phyloP scores from a whole-genome alignment of 2,888 invertebrate genomes.

The Ophion obscuratus region DNA sequence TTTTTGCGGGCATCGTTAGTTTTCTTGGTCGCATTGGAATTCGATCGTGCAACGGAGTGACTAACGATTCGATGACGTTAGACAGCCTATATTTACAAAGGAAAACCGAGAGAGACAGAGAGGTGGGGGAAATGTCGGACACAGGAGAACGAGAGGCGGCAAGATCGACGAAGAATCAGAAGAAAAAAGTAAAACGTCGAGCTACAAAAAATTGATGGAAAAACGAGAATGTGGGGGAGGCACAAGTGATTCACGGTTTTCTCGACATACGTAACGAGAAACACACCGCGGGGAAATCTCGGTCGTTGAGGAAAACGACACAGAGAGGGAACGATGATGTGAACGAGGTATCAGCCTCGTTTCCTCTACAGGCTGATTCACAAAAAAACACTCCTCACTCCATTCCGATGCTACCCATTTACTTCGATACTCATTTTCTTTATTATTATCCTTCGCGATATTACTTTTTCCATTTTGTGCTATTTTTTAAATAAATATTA shows the following conservation, averaged over 20 bases:
- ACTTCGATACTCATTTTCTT: too few relatives aligned
- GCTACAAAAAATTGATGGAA: constrained; percentile 44
- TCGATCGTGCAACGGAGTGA: constrained; percentile 29
- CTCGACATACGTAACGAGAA: constrained; percentile 68
- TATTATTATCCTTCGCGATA: too few relatives aligned
- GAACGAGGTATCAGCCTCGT: constrained; percentile 24
- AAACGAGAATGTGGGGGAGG: constrained; percentile 46
- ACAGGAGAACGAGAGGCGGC: too few relatives aligned
- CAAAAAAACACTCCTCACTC: background rate
- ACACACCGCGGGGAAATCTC: constrained; percentile 64
- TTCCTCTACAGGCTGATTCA: constrained; percentile 3
- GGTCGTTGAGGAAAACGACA: constrained; percentile 52
- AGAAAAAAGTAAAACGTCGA: constrained; percentile 20
- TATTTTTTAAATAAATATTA: too few relatives aligned
- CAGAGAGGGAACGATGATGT: constrained; percentile 35
- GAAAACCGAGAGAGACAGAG: background rate
- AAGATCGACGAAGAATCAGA: too few relatives aligned
- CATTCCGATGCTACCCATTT: background rate
- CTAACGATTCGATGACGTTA: constrained; percentile 57
- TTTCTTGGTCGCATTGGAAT: constrained; percentile 4
- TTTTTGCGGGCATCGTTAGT: constrained; percentile 32
- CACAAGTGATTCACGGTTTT: constrained; percentile 69
- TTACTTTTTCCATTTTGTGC: too few relatives aligned
- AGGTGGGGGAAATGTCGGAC: background rate
- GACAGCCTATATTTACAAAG: constrained; percentile 22